A percentile compares a stretch with the other conserved stretches of the same genome.
phyloP scores from a whole-genome alignment of 2,888 invertebrate species.

The Eupithecia centaureata region DNA sequence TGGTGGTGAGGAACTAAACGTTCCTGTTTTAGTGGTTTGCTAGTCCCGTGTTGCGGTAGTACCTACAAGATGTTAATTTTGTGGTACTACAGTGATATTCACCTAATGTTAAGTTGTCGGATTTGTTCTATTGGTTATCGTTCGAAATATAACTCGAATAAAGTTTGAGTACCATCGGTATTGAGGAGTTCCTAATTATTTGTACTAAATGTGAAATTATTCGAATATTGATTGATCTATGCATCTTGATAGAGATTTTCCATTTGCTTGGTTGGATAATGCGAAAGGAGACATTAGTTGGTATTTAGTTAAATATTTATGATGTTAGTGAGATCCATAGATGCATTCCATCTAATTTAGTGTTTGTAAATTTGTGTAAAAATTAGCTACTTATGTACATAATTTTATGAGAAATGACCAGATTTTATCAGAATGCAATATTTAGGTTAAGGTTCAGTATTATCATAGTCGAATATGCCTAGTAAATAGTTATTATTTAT shows the following conservation, averaged over 20 bases:
- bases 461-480: slow-evolving; percentile 77
- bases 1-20: slow-evolving; percentile 79
- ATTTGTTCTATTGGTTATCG: slow-evolving; percentile 40
- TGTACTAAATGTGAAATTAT: slow-evolving; percentile 49
- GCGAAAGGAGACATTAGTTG: not conserved
- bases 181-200: slow-evolving; percentile 74
- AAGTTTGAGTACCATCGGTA: slow-evolving; percentile 58
- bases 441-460: slow-evolving; percentile 81
- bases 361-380: slow-evolving; percentile 76
- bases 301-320: not conserved
- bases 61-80: not conserved
- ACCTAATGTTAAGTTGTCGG: slow-evolving; percentile 31
- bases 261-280: slow-evolving; percentile 7
- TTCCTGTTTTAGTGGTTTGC: slow-evolving; percentile 57
- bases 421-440: slow-evolving; percentile 84
- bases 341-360: slow-evolving; percentile 69
- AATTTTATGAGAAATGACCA: slow-evolving; percentile 78
- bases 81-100: slow-evolving; percentile 28
- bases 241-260: slow-evolving; percentile 29
- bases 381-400: slow-evolving; percentile 63
- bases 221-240: slow-evolving; percentile 27
- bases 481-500: slow-evolving; percentile 74
- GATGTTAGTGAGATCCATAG: slow-evolving; percentile 48
- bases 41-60: slow-evolving; percentile 60
- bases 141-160: slow-evolving; percentile 70